Percentiles rank a stretch among this genome's conserved stretches.
phyloP scores from a whole-genome alignment of 2,797 vertebrate genomes.

The Sparus aurata region DNA sequence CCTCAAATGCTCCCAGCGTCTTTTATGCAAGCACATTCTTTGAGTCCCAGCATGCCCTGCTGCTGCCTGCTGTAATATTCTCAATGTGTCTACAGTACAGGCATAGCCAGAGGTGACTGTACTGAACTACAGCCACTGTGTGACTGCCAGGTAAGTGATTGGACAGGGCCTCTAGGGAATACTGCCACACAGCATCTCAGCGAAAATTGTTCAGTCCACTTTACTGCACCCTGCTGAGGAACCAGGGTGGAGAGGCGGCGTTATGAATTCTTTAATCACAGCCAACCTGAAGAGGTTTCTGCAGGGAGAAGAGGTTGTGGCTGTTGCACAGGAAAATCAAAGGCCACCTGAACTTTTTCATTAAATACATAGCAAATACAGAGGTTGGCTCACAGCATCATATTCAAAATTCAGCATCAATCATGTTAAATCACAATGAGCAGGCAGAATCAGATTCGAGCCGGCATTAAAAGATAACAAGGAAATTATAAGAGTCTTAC shows the following conservation, averaged over 20 bases:
- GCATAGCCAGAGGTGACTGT: conserved; percentile 42
- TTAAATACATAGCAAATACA: conserved; percentile 8
- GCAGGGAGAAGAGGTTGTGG: conserved; percentile 15
- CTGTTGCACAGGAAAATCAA: conserved; percentile 7
- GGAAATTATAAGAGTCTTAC: conserved; percentile 4
- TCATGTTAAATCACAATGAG: conserved; percentile 6
- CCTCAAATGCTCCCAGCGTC: no score
- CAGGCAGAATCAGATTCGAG: conserved; percentile 14
- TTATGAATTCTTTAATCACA: conserved; percentile 47
- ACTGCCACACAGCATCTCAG: conserved; percentile 35
- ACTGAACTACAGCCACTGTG: conserved; percentile 44
- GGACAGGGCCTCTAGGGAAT: conserved; percentile 38
- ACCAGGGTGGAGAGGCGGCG: not conserved
- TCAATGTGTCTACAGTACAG: conserved; percentile 20
- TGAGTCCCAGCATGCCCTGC: conserved; percentile 33
- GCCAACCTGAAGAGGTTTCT: conserved; percentile 41
- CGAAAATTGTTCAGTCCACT: conserved; percentile 45
- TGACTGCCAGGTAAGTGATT: conserved; percentile 52
- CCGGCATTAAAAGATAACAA: conserved; percentile 3
- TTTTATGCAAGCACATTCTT: conserved; percentile 16
- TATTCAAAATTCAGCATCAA: conserved; percentile 5
- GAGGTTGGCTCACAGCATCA: conserved; percentile 4
- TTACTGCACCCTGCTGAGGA: conserved; percentile 48
- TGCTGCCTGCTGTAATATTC: conserved; percentile 46
- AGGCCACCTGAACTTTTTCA: conserved; percentile 21